These are phyloP conservation scores for Scaptomyza hsui DNA, from an alignment of 1,140 invertebrate species.

Conservation along the genomic window DNA sequence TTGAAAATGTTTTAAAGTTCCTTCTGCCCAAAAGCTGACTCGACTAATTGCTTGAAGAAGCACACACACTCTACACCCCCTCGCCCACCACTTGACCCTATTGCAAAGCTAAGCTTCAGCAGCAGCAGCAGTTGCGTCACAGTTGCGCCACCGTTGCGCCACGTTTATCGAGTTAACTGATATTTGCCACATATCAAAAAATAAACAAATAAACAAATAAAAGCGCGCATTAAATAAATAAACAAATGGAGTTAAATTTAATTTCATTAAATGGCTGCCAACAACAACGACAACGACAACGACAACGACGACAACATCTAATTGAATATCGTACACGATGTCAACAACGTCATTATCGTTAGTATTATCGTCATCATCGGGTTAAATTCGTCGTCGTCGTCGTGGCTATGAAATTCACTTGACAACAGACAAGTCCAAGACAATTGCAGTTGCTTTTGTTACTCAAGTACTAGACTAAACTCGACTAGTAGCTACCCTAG, in stretches of 20 bases:
- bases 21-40: slow-evolving; percentile 10
- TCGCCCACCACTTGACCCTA: slow-evolving; percentile 29
- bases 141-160: neutral
- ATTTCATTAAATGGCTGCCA: slow-evolving; percentile 67
- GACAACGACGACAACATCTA: slow-evolving; percentile 49
- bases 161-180: slow-evolving; percentile 68
- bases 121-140: neutral
- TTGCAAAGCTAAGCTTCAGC: slow-evolving; percentile 27
- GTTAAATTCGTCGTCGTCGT: slow-evolving; percentile 6
- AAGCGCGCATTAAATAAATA: slow-evolving; percentile 64
- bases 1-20: slow-evolving; percentile 67
- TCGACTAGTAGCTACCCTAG: slow-evolving; percentile 13
- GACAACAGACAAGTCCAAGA: slow-evolving; percentile 67
- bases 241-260: slow-evolving; percentile 79
- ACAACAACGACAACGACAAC: slow-evolving; percentile 34
- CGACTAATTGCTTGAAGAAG: slow-evolving; percentile 56
- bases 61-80: neutral
- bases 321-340: slow-evolving; percentile 71
- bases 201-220: slow-evolving; percentile 51
- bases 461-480: neutral
- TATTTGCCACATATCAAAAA: slow-evolving; percentile 57
- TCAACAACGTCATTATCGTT: slow-evolving; percentile 23
- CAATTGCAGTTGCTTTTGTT: slow-evolving; percentile 48
- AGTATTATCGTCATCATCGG: slow-evolving; percentile 12
- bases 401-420: slow-evolving; percentile 65